Conservation (phyloP, 2,888 invertebrate species). For the Drosophila macrospina region DNA sequence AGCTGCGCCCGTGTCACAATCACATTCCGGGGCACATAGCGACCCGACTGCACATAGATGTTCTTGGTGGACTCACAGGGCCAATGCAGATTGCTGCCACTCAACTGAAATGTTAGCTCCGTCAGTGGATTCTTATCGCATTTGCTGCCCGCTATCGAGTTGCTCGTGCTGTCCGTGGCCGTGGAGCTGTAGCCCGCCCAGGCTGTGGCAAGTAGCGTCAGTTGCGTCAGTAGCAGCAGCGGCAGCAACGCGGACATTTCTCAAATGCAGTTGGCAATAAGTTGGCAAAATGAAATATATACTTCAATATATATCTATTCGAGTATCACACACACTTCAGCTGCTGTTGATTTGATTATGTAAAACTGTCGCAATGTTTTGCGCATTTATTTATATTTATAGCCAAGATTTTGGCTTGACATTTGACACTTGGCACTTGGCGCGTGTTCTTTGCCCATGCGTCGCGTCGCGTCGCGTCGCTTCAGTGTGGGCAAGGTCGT, state of each 20-base stretch:
- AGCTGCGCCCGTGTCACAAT: constrained; percentile 88
- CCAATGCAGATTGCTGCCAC: constrained; percentile 86
- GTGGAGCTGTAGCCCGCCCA: constrained; percentile 42
- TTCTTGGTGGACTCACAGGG: constrained; percentile 87
- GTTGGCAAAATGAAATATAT: too few relatives aligned
- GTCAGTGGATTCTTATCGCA: constrained; percentile 73
- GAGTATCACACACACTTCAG: too few relatives aligned
- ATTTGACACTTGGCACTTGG: constrained; percentile 25
- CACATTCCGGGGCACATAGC: constrained; percentile 87
- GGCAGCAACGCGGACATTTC: constrained; percentile 39
- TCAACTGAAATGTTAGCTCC: constrained; percentile 83
- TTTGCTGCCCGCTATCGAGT: constrained; percentile 55
- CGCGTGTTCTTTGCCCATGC: constrained; percentile 62
- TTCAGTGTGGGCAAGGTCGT: constrained; percentile 59
- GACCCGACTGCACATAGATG: constrained; percentile 87
- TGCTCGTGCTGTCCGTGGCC: constrained; percentile 31
- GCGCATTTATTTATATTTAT: constrained; percentile 61
- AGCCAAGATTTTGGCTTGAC: constrained; percentile 18
- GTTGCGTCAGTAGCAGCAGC: constrained; percentile 12
- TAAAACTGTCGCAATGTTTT: constrained; percentile 55
- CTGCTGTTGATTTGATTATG: constrained; percentile 33
- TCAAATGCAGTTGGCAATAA: too few relatives aligned
- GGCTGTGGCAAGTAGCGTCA: constrained; percentile 27
- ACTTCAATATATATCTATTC: too few relatives aligned
- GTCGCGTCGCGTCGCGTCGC: constrained; percentile 1